A percentile compares a stretch with the other conserved stretches of the same genome.
Evolutionary conservation across 2,888 invertebrate genomes (phyloP).

Genomic region (Drosophila mettleri): DNA sequence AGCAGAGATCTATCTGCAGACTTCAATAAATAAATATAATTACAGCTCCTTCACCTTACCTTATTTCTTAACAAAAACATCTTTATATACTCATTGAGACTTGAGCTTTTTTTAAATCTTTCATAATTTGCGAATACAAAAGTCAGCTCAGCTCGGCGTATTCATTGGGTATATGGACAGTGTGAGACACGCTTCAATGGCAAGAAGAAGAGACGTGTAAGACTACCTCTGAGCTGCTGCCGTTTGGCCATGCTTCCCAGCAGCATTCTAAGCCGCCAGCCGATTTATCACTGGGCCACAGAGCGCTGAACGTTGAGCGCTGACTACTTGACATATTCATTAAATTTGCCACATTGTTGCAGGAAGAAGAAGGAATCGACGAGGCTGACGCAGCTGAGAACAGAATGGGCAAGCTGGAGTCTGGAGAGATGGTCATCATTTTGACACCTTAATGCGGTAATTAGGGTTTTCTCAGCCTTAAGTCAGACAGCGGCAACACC

Average conservation of each 20-base stretch:
- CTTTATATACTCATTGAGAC: no score
- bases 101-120: no score
- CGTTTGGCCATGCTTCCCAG: conserved; percentile 42
- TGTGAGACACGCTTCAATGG: conserved; percentile 44
- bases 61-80: no score
- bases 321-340: conserved; percentile 79
- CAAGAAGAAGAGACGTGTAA: neutral
- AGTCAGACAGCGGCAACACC: conserved; percentile 60
- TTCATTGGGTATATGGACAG: neutral
- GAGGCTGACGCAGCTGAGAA: conserved; percentile 1
- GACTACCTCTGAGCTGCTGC: conserved; percentile 19
- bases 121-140: conserved; percentile 13
- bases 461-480: conserved; percentile 78
- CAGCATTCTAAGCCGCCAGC: conserved; percentile 60
- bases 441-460: conserved; percentile 84
- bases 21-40: neutral
- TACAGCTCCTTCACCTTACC: neutral
- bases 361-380: conserved; percentile 4
- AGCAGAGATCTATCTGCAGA: no score
- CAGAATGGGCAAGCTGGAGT: conserved; percentile 19
- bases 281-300: conserved; percentile 73
- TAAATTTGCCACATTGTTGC: conserved; percentile 80
- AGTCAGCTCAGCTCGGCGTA: neutral
- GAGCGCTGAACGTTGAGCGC: conserved; percentile 56
- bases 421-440: conserved; percentile 76